A percentile compares a stretch with the other conserved stretches of the same genome.
These are phyloP conservation scores for Clarias magur DNA, from an alignment of 2,113 vertebrate species.

Conservation along the genomic window DNA sequence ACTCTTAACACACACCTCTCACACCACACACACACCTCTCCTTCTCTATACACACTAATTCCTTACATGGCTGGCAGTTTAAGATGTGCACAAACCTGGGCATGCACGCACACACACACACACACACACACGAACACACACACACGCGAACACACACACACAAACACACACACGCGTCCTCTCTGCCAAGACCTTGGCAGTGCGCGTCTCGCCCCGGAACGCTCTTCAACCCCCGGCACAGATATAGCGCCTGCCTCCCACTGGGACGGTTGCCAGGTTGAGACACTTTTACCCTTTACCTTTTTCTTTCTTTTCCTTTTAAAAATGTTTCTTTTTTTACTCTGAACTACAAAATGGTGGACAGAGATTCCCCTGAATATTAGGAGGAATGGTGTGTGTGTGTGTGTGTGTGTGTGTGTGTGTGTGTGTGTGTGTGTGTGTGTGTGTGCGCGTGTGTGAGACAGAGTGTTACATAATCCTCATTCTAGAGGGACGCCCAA, in stretches of 20 bases:
- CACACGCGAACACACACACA: background rate
- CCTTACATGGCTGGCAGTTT: conserved; percentile 8
- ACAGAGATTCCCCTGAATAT: background rate
- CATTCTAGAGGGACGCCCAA: background rate
- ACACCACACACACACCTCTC: background rate
- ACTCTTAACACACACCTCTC: conserved; percentile 8
- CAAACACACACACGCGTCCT: background rate
- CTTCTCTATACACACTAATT: background rate
- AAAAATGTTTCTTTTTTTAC: too few relatives aligned
- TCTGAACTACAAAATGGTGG: conserved; percentile 14
- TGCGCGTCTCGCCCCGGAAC: background rate
- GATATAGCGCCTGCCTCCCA: background rate
- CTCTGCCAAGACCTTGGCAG: conserved; percentile 32
- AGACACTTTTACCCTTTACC: conserved; percentile 38
- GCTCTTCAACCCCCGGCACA: background rate
- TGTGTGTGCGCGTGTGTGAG: too few relatives aligned
- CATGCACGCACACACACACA: background rate
- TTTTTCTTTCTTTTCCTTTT: background rate
- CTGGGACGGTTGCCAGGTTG: conserved; percentile 38
- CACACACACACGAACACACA: conserved; percentile 6
- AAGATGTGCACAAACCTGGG: conserved; percentile 35
- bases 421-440: too few relatives aligned
- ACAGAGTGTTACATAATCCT: background rate
- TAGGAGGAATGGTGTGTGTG: background rate
- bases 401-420: background rate